Percentiles rank a stretch among this genome's conserved stretches.
Evolutionary conservation across 2,888 invertebrate genomes (phyloP).

Genomic region (Deilephila porcellus): DNA sequence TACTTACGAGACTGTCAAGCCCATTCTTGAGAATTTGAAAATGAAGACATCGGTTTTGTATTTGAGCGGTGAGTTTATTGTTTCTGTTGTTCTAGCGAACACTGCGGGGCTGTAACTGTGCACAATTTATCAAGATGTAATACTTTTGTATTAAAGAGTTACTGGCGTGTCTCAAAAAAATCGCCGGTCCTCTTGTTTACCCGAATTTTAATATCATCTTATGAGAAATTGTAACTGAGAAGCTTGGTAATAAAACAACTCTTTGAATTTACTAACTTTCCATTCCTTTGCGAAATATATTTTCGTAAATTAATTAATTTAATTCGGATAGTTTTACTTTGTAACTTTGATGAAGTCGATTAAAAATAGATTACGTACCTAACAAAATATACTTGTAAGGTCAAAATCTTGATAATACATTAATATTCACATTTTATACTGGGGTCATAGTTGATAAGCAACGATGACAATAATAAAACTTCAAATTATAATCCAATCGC

Average conservation of each 20-base stretch:
- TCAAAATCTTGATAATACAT: no score
- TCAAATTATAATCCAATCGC: slow-evolving; percentile 24
- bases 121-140: background rate
- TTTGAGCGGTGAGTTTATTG: slow-evolving; percentile 70
- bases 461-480: background rate
- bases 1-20: slow-evolving; percentile 89
- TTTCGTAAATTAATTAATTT: no score
- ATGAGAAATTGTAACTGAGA: background rate
- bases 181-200: background rate
- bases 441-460: background rate
- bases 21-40: slow-evolving; percentile 90
- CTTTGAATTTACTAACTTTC: background rate
- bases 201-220: background rate
- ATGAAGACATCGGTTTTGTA: slow-evolving; percentile 76
- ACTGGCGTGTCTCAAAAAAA: background rate
- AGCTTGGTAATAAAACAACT: background rate
- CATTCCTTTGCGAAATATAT: background rate
- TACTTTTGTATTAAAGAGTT: background rate
- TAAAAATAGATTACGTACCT: no score
- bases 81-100: slow-evolving; percentile 25
- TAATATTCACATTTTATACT: background rate
- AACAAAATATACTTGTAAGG: no score
- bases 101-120: background rate
- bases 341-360: no score
- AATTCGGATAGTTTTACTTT: no score